These are phyloP conservation scores for Nematostella vectensis DNA, from an alignment of 92 coral and sea anemone genomes.

Conservation along the genomic window DNA sequence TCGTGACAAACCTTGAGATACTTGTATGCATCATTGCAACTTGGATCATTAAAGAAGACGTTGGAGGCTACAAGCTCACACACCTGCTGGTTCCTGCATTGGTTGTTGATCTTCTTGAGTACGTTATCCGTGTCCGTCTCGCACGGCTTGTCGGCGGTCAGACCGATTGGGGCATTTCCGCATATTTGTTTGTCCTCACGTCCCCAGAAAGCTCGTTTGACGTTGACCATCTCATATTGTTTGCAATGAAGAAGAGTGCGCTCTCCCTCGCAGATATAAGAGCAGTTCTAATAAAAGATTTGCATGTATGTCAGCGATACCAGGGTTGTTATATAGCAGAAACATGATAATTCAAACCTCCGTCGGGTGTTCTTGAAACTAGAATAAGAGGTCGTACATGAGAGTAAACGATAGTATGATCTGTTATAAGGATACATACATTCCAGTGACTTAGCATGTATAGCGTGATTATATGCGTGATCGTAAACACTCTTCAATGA, in stretches of 20 bases:
- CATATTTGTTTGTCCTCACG: conserved; percentile 91
- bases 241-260: conserved; percentile 90
- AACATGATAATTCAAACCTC: background rate
- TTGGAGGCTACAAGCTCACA: conserved; percentile 97
- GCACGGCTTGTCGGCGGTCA: conserved; percentile 68
- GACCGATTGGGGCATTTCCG: conserved; percentile 74
- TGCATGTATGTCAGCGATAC: background rate
- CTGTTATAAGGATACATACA: too few species aligned
- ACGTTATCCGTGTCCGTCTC: conserved; percentile 85
- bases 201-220: conserved; percentile 95
- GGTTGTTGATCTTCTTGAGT: conserved; percentile 70
- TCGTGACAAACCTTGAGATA: conserved; percentile 93
- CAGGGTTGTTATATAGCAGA: too few species aligned
- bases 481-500: too few species aligned
- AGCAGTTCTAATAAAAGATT: conserved; percentile 67
- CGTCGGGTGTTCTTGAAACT: too few species aligned
- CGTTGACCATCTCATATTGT: conserved; percentile 74
- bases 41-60: conserved; percentile 91
- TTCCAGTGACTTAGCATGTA: too few species aligned
- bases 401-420: too few species aligned
- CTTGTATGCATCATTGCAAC: conserved; percentile 86
- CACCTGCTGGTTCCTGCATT: conserved; percentile 86
- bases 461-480: too few species aligned
- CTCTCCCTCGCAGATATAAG: conserved; percentile 95
- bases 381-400: too few species aligned